Evolutionary conservation across 2,888 invertebrate genomes (phyloP).

Genomic region (Acronicta psi): DNA sequence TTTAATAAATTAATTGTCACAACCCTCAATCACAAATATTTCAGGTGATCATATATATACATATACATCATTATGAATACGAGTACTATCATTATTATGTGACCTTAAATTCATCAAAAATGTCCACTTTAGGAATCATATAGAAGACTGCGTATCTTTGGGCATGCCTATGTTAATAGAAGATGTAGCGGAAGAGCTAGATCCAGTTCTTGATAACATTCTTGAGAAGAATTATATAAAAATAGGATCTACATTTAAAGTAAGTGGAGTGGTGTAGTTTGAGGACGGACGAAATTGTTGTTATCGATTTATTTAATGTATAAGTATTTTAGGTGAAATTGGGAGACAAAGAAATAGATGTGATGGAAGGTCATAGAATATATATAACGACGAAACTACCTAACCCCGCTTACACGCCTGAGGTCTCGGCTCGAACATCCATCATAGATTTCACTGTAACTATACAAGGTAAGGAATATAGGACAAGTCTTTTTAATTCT

Average conservation of each 20-base stretch:
- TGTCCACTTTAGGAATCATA: constrained; percentile 93
- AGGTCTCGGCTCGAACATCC: constrained; percentile 94
- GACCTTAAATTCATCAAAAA: no score
- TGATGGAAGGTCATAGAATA: constrained; percentile 91
- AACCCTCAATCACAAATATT: constrained; percentile 91
- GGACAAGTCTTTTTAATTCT: no score
- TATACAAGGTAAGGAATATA: constrained; percentile 94
- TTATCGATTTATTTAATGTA: not conserved
- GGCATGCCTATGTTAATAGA: constrained; percentile 95
- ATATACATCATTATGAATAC: not conserved
- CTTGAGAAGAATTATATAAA: constrained; percentile 96
- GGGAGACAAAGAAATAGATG: constrained; percentile 96
- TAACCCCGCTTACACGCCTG: constrained; percentile 96
- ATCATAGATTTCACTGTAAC: constrained; percentile 97
- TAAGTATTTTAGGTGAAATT: constrained; percentile 91
- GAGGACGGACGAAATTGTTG: not conserved
- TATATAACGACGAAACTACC: constrained; percentile 96
- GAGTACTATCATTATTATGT: no score
- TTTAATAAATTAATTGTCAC: constrained; percentile 91
- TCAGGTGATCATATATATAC: constrained; percentile 81
- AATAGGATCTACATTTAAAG: constrained; percentile 94
- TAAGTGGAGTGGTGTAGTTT: constrained; percentile 55
- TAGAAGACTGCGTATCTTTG: constrained; percentile 94
- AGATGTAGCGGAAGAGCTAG: constrained; percentile 95
- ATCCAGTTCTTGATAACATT: constrained; percentile 95